These are phyloP conservation scores for Acromyrmex charruanus DNA, from an alignment of 1,140 invertebrate species.

Conservation along the genomic window DNA sequence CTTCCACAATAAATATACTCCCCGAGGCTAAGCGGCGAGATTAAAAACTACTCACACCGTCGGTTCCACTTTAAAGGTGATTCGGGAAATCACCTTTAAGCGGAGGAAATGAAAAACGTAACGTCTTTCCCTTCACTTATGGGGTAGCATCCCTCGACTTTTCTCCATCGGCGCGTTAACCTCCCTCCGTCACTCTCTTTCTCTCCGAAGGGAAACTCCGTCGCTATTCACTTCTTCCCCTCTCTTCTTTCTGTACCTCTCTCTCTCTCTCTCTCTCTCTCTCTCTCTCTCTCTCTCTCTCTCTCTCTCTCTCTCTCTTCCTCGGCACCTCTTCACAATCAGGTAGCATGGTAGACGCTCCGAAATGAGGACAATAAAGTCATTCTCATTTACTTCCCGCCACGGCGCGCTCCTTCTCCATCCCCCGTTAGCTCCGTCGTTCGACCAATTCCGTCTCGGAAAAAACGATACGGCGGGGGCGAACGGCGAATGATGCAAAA, in stretches of 20 bases:
- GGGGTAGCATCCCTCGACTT: slow-evolving; percentile 39
- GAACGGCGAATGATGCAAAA: slow-evolving; percentile 26
- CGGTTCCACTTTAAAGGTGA: slow-evolving; percentile 66
- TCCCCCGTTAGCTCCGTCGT: background rate
- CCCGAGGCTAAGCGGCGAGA: slow-evolving; percentile 29
- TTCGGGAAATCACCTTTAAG: slow-evolving; percentile 69
- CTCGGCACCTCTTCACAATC: slow-evolving; percentile 54
- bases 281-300: background rate
- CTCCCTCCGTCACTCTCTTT: background rate
- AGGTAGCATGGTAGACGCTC: slow-evolving; percentile 52
- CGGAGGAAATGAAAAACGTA: slow-evolving; percentile 71
- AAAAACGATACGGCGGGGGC: slow-evolving; percentile 56
- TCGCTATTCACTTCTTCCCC: slow-evolving; percentile 27
- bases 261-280: too few species aligned
- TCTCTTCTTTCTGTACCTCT: background rate
- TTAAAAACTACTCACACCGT: slow-evolving; percentile 57
- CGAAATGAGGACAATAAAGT: slow-evolving; percentile 71
- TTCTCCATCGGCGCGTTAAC: slow-evolving; percentile 49
- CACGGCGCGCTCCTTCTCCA: background rate
- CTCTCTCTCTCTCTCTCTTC: background rate
- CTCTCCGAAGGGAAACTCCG: slow-evolving; percentile 19
- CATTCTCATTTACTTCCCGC: slow-evolving; percentile 71
- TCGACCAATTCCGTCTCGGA: slow-evolving; percentile 45
- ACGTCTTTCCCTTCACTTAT: slow-evolving; percentile 56
- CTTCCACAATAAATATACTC: slow-evolving; percentile 40